Conservation (phyloP, 2,113 vertebrate genomes). For the Burhinus bistriatus region DNA sequence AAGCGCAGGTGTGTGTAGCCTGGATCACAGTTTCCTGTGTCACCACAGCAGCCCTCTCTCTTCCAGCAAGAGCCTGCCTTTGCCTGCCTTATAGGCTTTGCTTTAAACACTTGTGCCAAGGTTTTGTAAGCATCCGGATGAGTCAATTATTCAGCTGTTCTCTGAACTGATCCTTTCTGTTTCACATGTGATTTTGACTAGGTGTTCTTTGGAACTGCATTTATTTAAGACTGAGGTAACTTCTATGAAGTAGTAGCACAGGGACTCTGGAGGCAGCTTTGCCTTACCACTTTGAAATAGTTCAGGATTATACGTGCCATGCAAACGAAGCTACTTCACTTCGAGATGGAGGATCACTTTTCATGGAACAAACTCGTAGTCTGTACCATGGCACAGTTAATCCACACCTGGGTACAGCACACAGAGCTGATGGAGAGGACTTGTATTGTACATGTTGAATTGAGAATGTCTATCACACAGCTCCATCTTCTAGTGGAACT, state of each 20-base stretch:
- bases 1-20: background rate
- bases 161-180: background rate
- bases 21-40: background rate
- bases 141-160: background rate
- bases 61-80: background rate
- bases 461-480: background rate
- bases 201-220: background rate
- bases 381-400: background rate
- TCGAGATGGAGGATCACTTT: background rate
- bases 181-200: background rate
- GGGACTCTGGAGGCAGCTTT: background rate
- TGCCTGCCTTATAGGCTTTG: background rate
- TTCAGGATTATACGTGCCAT: background rate
- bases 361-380: background rate
- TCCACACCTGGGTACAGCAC: background rate
- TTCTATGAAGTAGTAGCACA: background rate
- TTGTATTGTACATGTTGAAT: background rate
- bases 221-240: background rate
- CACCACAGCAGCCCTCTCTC: background rate
- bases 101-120: background rate
- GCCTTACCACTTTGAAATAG: background rate
- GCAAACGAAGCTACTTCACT: background rate
- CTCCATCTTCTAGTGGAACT: background rate
- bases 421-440: background rate
- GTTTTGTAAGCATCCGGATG: background rate